Evolutionary conservation across 2,113 vertebrate species (phyloP).

Genomic region (Actenoides hombroni): DNA sequence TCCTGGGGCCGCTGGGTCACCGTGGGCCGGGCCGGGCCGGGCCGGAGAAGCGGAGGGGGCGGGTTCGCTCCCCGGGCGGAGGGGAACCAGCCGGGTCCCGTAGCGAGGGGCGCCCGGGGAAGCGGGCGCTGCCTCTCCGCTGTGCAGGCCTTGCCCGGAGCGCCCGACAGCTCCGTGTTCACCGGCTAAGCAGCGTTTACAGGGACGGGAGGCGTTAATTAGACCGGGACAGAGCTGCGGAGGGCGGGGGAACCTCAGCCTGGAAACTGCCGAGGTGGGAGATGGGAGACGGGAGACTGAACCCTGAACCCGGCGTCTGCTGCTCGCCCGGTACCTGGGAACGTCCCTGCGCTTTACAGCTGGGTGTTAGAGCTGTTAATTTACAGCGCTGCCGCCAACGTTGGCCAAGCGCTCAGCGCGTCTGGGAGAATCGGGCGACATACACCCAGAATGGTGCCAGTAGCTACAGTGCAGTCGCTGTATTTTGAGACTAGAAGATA

Average conservation of each 20-base stretch:
- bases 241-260: neutral
- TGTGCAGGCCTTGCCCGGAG: neutral
- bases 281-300: no score
- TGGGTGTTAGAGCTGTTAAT: fast-evolving
- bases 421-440: fast-evolving
- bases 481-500: neutral
- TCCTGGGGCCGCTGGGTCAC: neutral
- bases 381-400: no score
- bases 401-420: fast-evolving
- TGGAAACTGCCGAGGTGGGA: fast-evolving
- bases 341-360: fast-evolving
- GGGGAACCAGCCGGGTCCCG: neutral
- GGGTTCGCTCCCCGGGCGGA: neutral
- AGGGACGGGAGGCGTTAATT: neutral
- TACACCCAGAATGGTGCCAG: fast-evolving
- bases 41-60: neutral
- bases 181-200: neutral
- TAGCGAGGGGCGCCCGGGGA: neutral
- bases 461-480: no score
- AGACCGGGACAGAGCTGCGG: neutral
- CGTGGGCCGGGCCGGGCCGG: neutral
- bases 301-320: neutral
- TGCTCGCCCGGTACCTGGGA: fast-evolving
- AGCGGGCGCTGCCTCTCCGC: neutral
- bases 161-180: neutral